A percentile compares a stretch with the other conserved stretches of the same genome.
These are phyloP conservation scores for Ectropis crepuscularia DNA, from an alignment of 2,888 invertebrate species.

Conservation along the genomic window DNA sequence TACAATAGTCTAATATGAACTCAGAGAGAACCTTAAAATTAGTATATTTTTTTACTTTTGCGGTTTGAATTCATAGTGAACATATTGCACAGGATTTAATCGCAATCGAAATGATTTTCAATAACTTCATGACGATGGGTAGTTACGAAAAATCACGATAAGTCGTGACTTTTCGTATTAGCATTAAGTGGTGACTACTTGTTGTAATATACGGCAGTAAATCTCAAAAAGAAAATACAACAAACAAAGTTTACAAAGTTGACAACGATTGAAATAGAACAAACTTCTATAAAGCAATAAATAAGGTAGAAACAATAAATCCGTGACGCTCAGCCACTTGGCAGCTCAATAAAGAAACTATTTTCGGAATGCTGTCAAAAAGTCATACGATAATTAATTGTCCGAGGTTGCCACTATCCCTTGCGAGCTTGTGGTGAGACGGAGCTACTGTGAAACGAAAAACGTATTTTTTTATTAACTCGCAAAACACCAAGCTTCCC, in stretches of 20 bases:
- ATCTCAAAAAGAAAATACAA: not conserved
- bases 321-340: conserved; percentile 34
- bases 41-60: too few relatives aligned
- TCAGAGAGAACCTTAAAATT: too few relatives aligned
- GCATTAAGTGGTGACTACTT: too few relatives aligned
- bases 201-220: too few relatives aligned
- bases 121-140: too few relatives aligned
- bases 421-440: conserved; percentile 53
- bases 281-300: conserved; percentile 31
- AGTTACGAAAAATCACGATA: too few relatives aligned
- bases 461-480: not conserved
- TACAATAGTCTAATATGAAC: too few relatives aligned
- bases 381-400: conserved; percentile 76
- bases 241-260: conserved; percentile 2
- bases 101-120: too few relatives aligned
- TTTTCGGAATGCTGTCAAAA: conserved; percentile 65
- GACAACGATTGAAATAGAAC: conserved; percentile 8
- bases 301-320: conserved; percentile 45
- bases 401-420: conserved; percentile 54
- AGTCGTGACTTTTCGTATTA: too few relatives aligned
- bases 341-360: conserved; percentile 68
- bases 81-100: too few relatives aligned
- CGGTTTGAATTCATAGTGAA: too few relatives aligned
- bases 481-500: too few relatives aligned
- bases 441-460: conserved; percentile 26